Evolutionary conservation across 2,797 vertebrate species (phyloP).

Genomic region (Alca torda): DNA sequence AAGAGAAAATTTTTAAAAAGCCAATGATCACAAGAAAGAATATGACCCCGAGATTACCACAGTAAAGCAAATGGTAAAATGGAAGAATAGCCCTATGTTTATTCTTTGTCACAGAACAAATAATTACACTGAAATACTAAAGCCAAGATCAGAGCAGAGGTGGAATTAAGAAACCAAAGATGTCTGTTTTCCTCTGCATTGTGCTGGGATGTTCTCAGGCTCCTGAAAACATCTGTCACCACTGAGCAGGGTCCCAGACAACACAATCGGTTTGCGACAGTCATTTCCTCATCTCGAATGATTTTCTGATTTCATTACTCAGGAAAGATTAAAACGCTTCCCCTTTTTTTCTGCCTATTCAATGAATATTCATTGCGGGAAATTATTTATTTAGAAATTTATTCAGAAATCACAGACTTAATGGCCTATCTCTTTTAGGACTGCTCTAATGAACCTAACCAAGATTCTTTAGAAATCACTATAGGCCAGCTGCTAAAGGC

Average conservation of each 20-base stretch:
- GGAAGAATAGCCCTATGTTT: slow-evolving; percentile 56
- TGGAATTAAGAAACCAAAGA: slow-evolving; percentile 46
- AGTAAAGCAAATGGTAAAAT: slow-evolving; percentile 57
- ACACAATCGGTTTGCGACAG: background rate
- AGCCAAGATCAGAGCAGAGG: slow-evolving; percentile 49
- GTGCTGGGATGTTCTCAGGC: background rate
- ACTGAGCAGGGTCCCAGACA: background rate
- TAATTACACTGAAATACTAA: slow-evolving; percentile 60
- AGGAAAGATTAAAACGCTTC: background rate
- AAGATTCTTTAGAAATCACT: background rate
- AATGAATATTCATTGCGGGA: slow-evolving; percentile 18
- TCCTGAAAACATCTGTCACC: background rate
- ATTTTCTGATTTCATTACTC: slow-evolving; percentile 54
- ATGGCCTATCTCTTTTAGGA: background rate
- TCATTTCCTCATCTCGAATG: slow-evolving; percentile 53
- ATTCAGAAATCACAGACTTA: slow-evolving; percentile 31
- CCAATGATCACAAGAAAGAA: background rate
- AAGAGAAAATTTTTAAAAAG: background rate
- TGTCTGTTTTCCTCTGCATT: background rate
- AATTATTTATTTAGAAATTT: slow-evolving; percentile 1
- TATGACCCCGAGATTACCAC: slow-evolving; percentile 19
- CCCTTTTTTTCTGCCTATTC: background rate
- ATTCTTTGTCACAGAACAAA: slow-evolving; percentile 63
- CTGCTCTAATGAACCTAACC: background rate
- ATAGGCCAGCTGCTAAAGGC: background rate